Conservation (phyloP, 1,140 invertebrate genomes). For the Drosophila sucinea region DNA sequence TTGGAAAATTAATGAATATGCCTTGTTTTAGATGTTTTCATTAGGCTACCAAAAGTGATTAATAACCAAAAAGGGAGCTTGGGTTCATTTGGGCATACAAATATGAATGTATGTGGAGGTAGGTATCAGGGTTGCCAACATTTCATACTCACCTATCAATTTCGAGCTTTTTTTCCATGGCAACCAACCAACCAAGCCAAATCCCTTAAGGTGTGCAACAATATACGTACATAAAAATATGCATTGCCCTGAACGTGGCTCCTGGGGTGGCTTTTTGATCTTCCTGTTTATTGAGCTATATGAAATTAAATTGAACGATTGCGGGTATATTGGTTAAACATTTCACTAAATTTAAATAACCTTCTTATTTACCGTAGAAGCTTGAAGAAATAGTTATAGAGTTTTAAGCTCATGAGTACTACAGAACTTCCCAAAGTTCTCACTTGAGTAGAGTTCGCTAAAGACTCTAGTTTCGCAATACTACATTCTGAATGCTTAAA, state of each 20-base stretch:
- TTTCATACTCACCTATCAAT: conserved; percentile 11
- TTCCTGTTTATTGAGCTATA: conserved; percentile 15
- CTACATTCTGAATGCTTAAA: too few species aligned
- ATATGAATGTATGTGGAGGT: not conserved
- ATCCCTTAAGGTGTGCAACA: conserved; percentile 46
- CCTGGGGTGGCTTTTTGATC: conserved; percentile 47
- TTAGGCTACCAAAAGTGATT: conserved; percentile 59
- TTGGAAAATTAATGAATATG: conserved; percentile 80
- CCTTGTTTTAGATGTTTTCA: conserved; percentile 70
- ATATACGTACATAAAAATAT: conserved; percentile 22
- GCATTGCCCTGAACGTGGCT: conserved; percentile 13
- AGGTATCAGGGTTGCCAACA: not conserved
- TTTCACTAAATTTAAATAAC: too few species aligned
- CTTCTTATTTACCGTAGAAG: too few species aligned
- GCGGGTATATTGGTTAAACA: conserved; percentile 11
- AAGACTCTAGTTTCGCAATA: too few species aligned
- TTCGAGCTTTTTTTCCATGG: not conserved
- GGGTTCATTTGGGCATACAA: not conserved
- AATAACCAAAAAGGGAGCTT: conserved; percentile 39
- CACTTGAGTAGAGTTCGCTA: too few species aligned
- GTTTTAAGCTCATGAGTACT: too few species aligned
- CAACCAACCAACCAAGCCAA: conserved; percentile 12
- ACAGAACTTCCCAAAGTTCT: too few species aligned
- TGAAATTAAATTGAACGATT: not conserved
- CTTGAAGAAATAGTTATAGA: too few species aligned